Conservation (phyloP, 1,140 invertebrate genomes). For the Sogatella furcifera region DNA sequence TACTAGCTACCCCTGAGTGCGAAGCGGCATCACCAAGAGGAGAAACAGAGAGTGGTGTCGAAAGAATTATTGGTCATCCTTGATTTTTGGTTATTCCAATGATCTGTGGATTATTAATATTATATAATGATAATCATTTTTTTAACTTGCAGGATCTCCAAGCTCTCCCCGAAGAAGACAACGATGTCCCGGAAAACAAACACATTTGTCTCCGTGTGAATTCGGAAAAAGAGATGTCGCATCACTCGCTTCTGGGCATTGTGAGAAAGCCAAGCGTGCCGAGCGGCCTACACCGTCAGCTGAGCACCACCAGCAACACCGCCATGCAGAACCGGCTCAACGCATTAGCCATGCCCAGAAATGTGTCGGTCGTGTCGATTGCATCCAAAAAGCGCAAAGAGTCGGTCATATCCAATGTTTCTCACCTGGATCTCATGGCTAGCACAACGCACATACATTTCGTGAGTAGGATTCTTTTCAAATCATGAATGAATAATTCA, state of each 20-base stretch:
- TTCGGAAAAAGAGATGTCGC: background rate
- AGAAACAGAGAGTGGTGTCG: too few relatives aligned
- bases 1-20: too few relatives aligned
- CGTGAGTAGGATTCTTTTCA: constrained; percentile 9
- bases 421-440: constrained; percentile 57
- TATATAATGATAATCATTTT: background rate
- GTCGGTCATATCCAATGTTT: constrained; percentile 55
- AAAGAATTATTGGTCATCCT: too few relatives aligned
- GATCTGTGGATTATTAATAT: too few relatives aligned
- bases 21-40: too few relatives aligned
- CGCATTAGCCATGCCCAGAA: background rate
- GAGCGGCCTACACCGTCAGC: background rate
- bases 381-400: constrained; percentile 33
- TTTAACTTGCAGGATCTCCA: background rate
- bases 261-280: background rate
- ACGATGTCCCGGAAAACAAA: background rate
- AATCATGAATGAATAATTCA: too few relatives aligned
- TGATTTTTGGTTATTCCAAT: too few relatives aligned
- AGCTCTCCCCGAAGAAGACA: background rate
- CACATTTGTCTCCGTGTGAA: background rate
- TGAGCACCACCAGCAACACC: background rate
- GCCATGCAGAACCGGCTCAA: background rate
- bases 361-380: constrained; percentile 1
- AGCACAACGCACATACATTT: constrained; percentile 19
- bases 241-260: background rate